Base-by-base conservation (phyloP, 2,113 vertebrate species). In the Alces alces region DNA sequence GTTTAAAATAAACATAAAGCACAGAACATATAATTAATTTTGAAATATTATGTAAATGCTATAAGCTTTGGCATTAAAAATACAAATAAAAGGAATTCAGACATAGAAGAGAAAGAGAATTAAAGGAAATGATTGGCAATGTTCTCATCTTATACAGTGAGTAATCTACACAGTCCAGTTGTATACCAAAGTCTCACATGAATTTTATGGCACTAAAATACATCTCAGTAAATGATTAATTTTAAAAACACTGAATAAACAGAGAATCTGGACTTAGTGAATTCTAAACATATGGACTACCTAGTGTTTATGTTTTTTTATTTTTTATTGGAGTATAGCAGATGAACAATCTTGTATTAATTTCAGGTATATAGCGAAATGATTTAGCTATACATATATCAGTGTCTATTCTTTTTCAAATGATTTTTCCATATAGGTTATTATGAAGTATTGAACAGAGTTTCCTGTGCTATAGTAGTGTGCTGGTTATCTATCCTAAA, bases 201-300 rank as follows among this genome's bases (percentile, higher is more conserved):
- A 50, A 50, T 61, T 64, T 95, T 36, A 87, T 70, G 30, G 2
- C 43, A 50, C 30, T 90, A 88, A 95, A 95, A 58, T 60, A 64
- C 7, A 21, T 43, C 25, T 23, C 7, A 58, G 2, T 25, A 47
- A 70, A 76, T 58, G 0, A 93, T 52, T 93, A 54, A 58, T 78
- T 88, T 89, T 83, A 70, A 27, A 96, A 98, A 80, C 12, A 83
- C 28, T 61, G 19, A 94, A 27, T 25, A 80, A 95, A 55, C 4
- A 19, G 2, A 1, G 2, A 43, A 0, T 21, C 3, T 64, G 30
- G 2, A 43, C 25, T 39, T 64, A 60, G 23, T 83, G 27, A 47
- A 85, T 3, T 64, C 7, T 30, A 27, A 11, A 33, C 5, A 70
- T 4, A 23, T 78, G 52, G 14, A 27, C 11, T 57, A 43, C 12